phyloP scores from a whole-genome alignment of 2,888 invertebrate species.

The Temnothorax unifasciatus region DNA sequence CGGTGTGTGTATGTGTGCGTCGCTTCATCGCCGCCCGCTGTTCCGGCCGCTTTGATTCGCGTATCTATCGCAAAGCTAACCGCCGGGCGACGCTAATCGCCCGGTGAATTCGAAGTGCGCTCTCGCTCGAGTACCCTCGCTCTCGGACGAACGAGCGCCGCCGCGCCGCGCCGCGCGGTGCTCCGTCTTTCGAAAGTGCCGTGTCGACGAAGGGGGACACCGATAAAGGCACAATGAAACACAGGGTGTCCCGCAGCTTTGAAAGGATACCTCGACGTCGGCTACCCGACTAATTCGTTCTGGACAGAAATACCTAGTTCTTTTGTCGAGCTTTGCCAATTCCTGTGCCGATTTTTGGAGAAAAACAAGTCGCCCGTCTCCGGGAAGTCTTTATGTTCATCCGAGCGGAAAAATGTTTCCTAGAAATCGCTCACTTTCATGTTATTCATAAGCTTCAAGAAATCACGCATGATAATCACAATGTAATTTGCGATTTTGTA shows the following conservation, averaged over 20 bases:
- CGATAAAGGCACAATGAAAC: conserved; percentile 33
- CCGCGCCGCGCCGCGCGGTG: neutral
- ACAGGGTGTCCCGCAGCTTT: neutral
- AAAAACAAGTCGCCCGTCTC: neutral
- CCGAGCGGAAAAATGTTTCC: neutral
- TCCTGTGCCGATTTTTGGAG: neutral
- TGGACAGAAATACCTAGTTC: neutral
- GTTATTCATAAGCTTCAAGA: neutral
- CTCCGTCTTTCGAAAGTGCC: conserved; percentile 38
- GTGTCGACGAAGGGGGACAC: conserved; percentile 10
- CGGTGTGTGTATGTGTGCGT: conserved; percentile 28
- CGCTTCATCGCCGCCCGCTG: conserved; percentile 57
- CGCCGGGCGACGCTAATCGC: conserved; percentile 50
- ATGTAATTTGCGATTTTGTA: neutral
- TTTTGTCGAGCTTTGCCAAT: neutral
- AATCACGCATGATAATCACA: neutral
- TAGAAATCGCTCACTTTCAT: neutral
- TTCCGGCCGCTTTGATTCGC: conserved; percentile 51
- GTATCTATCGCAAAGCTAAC: conserved; percentile 52
- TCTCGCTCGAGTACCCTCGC: conserved; percentile 54
- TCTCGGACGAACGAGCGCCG: conserved; percentile 14
- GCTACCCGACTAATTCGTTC: conserved; percentile 2
- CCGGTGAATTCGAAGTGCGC: conserved; percentile 54
- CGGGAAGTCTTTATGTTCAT: no score
- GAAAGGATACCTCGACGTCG: conserved; percentile 6